Percentiles rank a stretch among this genome's conserved stretches.
Conservation (phyloP, 1,140 invertebrate genomes). For the Augochlora pura region DNA sequence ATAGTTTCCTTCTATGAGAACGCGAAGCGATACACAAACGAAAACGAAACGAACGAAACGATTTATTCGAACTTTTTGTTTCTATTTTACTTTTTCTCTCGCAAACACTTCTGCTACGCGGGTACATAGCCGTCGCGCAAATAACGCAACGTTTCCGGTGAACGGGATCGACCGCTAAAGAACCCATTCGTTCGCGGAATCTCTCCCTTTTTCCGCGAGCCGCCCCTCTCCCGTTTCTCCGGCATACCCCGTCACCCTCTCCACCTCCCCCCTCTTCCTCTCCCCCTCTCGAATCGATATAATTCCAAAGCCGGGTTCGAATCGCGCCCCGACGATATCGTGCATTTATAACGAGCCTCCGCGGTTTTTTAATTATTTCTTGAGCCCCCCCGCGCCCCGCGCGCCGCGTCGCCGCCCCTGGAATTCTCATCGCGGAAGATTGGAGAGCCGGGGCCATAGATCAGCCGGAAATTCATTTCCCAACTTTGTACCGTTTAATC, state of each 20-base stretch:
- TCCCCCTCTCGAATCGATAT: not conserved
- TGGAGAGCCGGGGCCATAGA: not conserved
- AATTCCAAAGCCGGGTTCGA: not conserved
- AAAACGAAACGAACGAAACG: not conserved
- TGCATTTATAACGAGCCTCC: not conserved
- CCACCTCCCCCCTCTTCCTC: not conserved
- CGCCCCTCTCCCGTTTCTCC: too few species aligned
- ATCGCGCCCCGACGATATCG: not conserved
- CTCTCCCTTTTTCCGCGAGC: too few species aligned
- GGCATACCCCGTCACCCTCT: not conserved
- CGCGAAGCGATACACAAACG: not conserved
- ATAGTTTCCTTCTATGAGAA: not conserved
- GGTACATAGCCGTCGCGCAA: not conserved
- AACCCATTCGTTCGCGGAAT: not conserved
- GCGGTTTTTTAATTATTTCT: constrained; percentile 3
- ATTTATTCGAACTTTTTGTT: not conserved
- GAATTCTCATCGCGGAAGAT: not conserved
- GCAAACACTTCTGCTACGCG: not conserved
- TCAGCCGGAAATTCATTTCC: not conserved
- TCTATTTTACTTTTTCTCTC: not conserved
- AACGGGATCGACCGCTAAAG: not conserved
- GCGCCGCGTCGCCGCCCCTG: too few species aligned
- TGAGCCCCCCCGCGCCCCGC: too few species aligned
- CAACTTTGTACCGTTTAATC: constrained; percentile 8
- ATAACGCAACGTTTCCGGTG: not conserved